Evolutionary conservation across 2,888 invertebrate species (phyloP).

Genomic region (Blera fallax): DNA sequence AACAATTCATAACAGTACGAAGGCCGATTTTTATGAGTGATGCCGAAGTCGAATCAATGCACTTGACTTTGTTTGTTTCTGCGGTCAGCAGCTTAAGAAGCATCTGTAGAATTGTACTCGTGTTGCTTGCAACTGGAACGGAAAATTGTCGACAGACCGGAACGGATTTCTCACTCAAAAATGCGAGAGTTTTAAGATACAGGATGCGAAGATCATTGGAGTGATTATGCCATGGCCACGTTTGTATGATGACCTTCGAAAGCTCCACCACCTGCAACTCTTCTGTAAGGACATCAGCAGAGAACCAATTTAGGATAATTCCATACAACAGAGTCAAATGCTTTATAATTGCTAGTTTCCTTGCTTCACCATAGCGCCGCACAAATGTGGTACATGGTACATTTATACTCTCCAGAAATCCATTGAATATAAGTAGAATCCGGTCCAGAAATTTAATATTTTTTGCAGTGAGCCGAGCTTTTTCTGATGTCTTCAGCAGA

Average conservation of each 20-base stretch:
- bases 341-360: conserved; percentile 76
- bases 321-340: conserved; percentile 77
- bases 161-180: conserved; percentile 79
- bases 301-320: conserved; percentile 78
- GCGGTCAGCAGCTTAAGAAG: conserved; percentile 76
- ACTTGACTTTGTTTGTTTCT: conserved; percentile 77
- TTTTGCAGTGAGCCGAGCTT: conserved; percentile 75
- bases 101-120: conserved; percentile 78
- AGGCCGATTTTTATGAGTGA: conserved; percentile 75
- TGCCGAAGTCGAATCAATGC: conserved; percentile 66
- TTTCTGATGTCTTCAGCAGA: conserved; percentile 77
- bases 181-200: conserved; percentile 75
- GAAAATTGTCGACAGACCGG: conserved; percentile 79
- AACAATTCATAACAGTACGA: conserved; percentile 79
- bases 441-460: conserved; percentile 75
- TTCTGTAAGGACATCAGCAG: conserved; percentile 75
- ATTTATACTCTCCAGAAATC: conserved; percentile 75
- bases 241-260: conserved; percentile 75
- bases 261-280: conserved; percentile 74
- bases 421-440: conserved; percentile 75
- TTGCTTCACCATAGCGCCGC: conserved; percentile 78
- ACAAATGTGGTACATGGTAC: conserved; percentile 77
- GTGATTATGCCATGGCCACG: conserved; percentile 80
- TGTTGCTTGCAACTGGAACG: conserved; percentile 73
- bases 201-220: conserved; percentile 76